These are phyloP conservation scores for Nomada ruficornis DNA, from an alignment of 2,888 invertebrate genomes.

Conservation along the genomic window DNA sequence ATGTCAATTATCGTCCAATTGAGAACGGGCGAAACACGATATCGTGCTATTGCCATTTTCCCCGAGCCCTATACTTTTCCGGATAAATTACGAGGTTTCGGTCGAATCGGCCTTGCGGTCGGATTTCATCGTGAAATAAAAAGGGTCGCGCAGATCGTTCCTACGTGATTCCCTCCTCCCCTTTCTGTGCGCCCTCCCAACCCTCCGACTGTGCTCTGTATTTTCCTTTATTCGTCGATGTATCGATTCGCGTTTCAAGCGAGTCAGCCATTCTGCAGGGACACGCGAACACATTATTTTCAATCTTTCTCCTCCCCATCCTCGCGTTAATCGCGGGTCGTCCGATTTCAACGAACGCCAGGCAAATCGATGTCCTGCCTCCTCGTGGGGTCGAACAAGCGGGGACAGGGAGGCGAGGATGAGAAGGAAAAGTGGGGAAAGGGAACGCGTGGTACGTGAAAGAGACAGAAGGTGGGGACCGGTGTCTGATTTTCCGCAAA, in stretches of 20 bases:
- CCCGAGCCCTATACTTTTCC: conserved; percentile 60
- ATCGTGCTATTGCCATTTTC: conserved; percentile 43
- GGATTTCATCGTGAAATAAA: conserved; percentile 65
- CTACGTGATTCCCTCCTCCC: conserved; percentile 23
- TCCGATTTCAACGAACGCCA: background rate
- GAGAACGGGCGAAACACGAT: conserved; percentile 66
- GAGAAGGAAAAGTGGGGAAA: background rate
- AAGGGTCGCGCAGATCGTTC: conserved; percentile 55
- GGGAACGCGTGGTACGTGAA: background rate
- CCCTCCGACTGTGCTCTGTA: conserved; percentile 25
- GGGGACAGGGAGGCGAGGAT: background rate
- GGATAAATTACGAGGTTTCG: conserved; percentile 65
- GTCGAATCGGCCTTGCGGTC: conserved; percentile 57
- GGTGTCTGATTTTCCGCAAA: conserved; percentile 25
- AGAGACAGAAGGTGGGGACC: background rate
- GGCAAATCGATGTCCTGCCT: conserved; percentile 26
- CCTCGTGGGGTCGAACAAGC: no score
- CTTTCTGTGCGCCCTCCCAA: conserved; percentile 1
- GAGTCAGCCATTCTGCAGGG: conserved; percentile 27
- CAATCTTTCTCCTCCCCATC: background rate
- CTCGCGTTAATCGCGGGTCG: conserved; percentile 20
- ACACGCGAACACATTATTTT: conserved; percentile 36
- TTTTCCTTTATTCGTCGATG: conserved; percentile 57
- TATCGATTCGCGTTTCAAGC: conserved; percentile 59
- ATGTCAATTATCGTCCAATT: conserved; percentile 64